Evolutionary conservation across 2,113 vertebrate genomes (phyloP).

Genomic region (Tragelaphus strepsiceros): DNA sequence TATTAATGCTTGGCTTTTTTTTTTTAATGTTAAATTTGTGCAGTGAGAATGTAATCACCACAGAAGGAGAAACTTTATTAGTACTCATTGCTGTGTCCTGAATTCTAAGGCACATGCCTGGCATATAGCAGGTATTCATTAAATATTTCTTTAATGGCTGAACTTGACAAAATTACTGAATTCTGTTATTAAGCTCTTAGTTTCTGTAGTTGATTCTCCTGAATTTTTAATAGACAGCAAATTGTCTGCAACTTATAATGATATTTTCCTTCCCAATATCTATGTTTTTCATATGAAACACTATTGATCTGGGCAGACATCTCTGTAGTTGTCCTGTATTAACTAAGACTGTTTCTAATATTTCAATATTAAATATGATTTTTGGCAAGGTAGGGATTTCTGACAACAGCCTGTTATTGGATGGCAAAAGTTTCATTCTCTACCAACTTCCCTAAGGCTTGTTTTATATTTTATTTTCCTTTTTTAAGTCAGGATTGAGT

Average conservation of each 20-base stretch:
- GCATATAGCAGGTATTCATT: background rate
- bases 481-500: background rate
- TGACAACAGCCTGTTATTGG: background rate
- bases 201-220: background rate
- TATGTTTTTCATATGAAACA: background rate
- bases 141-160: background rate
- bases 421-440: background rate
- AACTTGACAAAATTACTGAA: background rate
- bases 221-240: background rate
- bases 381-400: background rate
- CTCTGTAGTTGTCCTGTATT: background rate
- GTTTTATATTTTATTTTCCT: background rate
- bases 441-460: background rate
- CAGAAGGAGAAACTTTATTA: background rate
- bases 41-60: background rate
- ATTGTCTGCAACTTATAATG: background rate
- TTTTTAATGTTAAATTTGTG: background rate
- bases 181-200: background rate
- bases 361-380: background rate
- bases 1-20: background rate
- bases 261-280: background rate
- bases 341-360: background rate
- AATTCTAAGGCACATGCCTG: background rate
- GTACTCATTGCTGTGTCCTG: fast-evolving
- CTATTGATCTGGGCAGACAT: background rate